Percentiles rank a stretch among this genome's conserved stretches.
These are phyloP conservation scores for Prosopocoilus inquinatus DNA, from an alignment of 2,888 invertebrate genomes.

Conservation along the genomic window DNA sequence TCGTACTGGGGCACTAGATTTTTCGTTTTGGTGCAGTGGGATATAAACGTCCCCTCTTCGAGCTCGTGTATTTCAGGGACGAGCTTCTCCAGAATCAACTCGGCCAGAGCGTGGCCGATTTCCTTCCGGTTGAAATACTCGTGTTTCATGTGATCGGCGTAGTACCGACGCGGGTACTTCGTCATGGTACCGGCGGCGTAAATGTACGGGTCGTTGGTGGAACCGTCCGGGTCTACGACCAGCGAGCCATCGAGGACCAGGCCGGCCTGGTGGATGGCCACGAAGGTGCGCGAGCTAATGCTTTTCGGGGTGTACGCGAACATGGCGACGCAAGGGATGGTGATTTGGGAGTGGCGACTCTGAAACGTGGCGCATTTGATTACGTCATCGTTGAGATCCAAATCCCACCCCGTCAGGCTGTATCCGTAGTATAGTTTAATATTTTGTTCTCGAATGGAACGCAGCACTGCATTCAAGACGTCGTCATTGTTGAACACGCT, in stretches of 20 bases:
- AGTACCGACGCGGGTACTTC: slow-evolving; percentile 56
- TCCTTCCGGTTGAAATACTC: slow-evolving; percentile 34
- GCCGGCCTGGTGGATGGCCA: slow-evolving; percentile 52
- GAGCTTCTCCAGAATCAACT: background rate
- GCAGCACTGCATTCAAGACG: slow-evolving; percentile 35
- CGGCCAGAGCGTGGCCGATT: slow-evolving; percentile 10
- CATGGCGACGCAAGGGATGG: slow-evolving; percentile 39
- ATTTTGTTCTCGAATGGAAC: slow-evolving; percentile 29
- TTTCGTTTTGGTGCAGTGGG: slow-evolving; percentile 14
- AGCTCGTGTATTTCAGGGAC: background rate
- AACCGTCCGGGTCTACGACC: slow-evolving; percentile 57
- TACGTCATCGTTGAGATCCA: slow-evolving; percentile 24
- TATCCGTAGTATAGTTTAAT: slow-evolving; percentile 38
- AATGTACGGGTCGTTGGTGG: slow-evolving; percentile 60
- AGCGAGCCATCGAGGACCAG: slow-evolving; percentile 61
- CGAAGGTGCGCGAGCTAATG: slow-evolving; percentile 36
- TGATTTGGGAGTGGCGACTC: slow-evolving; percentile 28
- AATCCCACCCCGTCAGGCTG: slow-evolving; percentile 40
- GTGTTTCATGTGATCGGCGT: slow-evolving; percentile 51
- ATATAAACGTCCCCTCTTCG: background rate
- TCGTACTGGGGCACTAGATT: slow-evolving; percentile 42
- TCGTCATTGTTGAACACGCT: slow-evolving; percentile 22
- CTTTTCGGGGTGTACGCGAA: slow-evolving; percentile 40
- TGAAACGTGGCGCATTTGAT: slow-evolving; percentile 48
- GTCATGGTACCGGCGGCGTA: slow-evolving; percentile 61